These are phyloP conservation scores for Chaunax sp. DNA, from an alignment of 2,797 vertebrate genomes.

Conservation along the genomic window DNA sequence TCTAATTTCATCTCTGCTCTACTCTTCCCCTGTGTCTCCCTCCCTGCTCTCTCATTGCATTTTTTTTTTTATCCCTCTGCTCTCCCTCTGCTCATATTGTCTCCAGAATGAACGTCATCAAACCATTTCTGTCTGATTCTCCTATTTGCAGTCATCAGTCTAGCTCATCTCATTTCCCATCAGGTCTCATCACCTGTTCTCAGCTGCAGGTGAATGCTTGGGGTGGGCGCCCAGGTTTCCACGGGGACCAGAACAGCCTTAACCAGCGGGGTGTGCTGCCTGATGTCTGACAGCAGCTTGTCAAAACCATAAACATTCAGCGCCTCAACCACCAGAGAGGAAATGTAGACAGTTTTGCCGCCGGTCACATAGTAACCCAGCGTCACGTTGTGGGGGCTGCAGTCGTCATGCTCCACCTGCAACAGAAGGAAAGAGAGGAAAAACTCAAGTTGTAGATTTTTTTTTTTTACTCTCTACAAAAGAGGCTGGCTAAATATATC, in stretches of 20 bases:
- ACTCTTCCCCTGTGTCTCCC: conserved; percentile 40
- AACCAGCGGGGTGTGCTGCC: conserved; percentile 85
- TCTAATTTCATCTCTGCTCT: conserved; percentile 63
- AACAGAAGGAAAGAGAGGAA: not conserved
- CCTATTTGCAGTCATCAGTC: not conserved
- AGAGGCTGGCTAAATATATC: not conserved
- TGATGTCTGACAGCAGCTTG: conserved; percentile 89
- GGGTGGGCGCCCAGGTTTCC: conserved; percentile 85
- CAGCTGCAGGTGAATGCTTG: conserved; percentile 89
- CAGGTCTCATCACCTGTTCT: conserved; percentile 89
- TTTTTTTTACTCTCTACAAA: conserved; percentile 7
- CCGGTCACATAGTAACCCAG: conserved; percentile 90
- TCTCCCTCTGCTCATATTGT: conserved; percentile 11
- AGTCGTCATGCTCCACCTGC: conserved; percentile 82
- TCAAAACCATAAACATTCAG: conserved; percentile 88
- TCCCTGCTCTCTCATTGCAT: conserved; percentile 21
- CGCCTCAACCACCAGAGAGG: conserved; percentile 86
- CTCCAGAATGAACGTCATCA: not conserved
- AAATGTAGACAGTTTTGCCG: conserved; percentile 86
- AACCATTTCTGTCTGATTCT: not conserved
- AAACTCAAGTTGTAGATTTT: not conserved
- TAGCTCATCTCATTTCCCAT: not conserved
- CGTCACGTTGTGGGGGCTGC: conserved; percentile 88
- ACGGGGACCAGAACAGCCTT: conserved; percentile 90
- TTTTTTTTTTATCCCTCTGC: conserved; percentile 4